Evolutionary conservation across 2,113 vertebrate genomes (phyloP).

Genomic region (Bubalus kerabau): DNA sequence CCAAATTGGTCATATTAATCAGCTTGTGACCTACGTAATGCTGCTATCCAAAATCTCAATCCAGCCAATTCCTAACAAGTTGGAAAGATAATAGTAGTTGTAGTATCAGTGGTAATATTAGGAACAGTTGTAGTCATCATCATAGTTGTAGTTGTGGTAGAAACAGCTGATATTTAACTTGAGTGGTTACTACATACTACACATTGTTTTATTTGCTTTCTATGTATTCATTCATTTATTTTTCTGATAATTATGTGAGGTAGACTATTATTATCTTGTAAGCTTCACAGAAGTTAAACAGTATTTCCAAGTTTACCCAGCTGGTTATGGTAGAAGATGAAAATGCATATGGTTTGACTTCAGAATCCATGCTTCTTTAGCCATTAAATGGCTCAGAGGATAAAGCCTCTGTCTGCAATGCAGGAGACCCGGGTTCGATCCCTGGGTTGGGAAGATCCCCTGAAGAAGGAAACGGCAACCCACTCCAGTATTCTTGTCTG

Average conservation of each 20-base stretch:
- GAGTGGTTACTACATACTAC: background rate
- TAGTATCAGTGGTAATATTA: accelerated
- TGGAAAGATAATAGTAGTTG: background rate
- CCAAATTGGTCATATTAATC: background rate
- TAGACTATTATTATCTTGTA: background rate
- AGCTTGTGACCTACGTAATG: background rate
- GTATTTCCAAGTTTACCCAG: background rate
- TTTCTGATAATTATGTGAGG: background rate
- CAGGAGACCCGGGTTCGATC: too few species aligned
- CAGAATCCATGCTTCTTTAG: background rate
- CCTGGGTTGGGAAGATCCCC: too few species aligned
- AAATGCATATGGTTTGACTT: background rate
- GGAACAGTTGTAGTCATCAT: too few species aligned
- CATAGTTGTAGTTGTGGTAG: background rate
- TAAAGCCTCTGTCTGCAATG: too few species aligned
- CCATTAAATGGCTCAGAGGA: background rate
- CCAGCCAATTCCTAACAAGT: background rate
- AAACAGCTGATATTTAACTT: background rate
- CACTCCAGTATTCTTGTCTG: too few species aligned
- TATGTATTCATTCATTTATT: background rate
- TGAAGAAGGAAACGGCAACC: too few species aligned
- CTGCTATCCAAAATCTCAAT: background rate
- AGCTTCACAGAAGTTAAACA: background rate
- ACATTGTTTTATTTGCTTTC: background rate
- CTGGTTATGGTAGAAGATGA: background rate